These are phyloP conservation scores for Drosophila fungiperda DNA, from an alignment of 2,888 invertebrate species.

Conservation along the genomic window DNA sequence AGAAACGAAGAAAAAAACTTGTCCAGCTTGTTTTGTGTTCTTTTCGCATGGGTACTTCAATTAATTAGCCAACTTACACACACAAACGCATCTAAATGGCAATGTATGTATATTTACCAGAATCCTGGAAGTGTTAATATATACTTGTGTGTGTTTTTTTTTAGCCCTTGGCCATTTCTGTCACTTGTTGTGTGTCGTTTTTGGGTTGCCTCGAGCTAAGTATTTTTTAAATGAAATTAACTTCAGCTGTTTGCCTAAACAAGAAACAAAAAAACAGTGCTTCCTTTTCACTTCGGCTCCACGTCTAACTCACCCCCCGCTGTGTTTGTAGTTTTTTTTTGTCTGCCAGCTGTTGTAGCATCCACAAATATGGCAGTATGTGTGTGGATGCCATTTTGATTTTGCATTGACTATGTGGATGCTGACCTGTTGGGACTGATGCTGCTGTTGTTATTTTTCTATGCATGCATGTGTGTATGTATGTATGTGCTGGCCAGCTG, in stretches of 20 bases:
- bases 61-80: slow-evolving; percentile 56
- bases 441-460: slow-evolving; percentile 43
- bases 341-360: slow-evolving; percentile 66
- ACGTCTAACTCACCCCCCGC: slow-evolving; percentile 14
- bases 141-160: background rate
- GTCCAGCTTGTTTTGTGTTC: slow-evolving; percentile 64
- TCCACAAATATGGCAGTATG: slow-evolving; percentile 64
- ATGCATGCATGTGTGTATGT: slow-evolving; percentile 3
- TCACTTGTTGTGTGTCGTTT: slow-evolving; percentile 60
- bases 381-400: slow-evolving; percentile 46
- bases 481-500: slow-evolving; percentile 51
- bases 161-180: slow-evolving; percentile 38
- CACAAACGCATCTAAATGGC: slow-evolving; percentile 5
- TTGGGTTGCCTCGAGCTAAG: slow-evolving; percentile 25
- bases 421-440: slow-evolving; percentile 63
- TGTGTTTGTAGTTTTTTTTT: slow-evolving; percentile 24
- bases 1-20: slow-evolving; percentile 49
- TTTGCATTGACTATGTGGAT: slow-evolving; percentile 49
- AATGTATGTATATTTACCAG: slow-evolving; percentile 7
- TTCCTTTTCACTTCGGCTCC: slow-evolving; percentile 33
- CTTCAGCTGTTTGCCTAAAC: slow-evolving; percentile 57
- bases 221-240: slow-evolving; percentile 39
- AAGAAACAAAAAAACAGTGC: slow-evolving; percentile 11
- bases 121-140: slow-evolving; percentile 24
- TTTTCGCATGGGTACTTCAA: slow-evolving; percentile 70